Conservation (phyloP, 2,797 vertebrate species). For the Melanotaenia trifasciata region DNA sequence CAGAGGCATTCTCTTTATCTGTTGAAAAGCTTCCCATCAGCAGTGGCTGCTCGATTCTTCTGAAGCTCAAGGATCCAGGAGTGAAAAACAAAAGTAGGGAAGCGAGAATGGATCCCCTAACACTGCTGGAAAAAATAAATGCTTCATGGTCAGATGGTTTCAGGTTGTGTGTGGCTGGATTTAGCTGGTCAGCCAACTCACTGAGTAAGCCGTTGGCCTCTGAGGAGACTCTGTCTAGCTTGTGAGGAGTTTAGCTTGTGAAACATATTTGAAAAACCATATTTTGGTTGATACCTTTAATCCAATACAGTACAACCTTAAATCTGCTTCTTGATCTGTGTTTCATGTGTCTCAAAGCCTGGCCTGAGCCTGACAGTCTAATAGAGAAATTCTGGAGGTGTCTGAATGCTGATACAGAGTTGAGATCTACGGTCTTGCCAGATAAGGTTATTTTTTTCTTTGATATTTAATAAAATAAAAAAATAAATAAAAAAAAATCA, state of each 20-base stretch:
- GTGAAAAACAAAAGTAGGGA: slow-evolving; percentile 1
- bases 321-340: slow-evolving; percentile 1
- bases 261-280: slow-evolving; percentile 33
- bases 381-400: not conserved
- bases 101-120: slow-evolving; percentile 1
- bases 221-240: not conserved
- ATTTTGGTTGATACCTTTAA: slow-evolving; percentile 20
- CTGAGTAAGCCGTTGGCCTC: slow-evolving; percentile 27
- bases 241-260: slow-evolving; percentile 21
- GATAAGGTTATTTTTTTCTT: no score
- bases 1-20: not conserved
- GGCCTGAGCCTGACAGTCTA: not conserved
- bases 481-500: no score
- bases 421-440: no score
- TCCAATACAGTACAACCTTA: not conserved
- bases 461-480: no score
- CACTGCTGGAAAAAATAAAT: slow-evolving; percentile 32
- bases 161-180: slow-evolving; percentile 40
- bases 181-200: slow-evolving; percentile 21
- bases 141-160: slow-evolving; percentile 37
- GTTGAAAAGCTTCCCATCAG: slow-evolving; percentile 5
- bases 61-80: slow-evolving; percentile 19
- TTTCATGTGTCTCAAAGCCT: no score
- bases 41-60: slow-evolving; percentile 17
- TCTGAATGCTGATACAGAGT: not conserved